Conservation (phyloP, 2,113 vertebrate species). For the Vulpes ferrilata region DNA sequence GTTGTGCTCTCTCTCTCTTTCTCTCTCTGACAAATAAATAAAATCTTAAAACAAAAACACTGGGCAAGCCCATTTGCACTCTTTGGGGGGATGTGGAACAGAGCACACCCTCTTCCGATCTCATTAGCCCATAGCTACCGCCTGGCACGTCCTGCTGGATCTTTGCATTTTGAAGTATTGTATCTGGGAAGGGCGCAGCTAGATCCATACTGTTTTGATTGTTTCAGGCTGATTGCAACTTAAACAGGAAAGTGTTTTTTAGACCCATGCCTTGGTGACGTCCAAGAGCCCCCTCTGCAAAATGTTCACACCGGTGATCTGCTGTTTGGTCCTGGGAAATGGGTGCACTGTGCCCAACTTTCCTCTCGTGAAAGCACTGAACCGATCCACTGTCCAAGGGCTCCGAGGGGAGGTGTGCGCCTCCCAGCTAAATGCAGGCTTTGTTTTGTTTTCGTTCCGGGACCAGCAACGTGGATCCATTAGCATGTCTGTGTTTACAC, state of each 20-base stretch:
- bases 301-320: too few species aligned
- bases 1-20: too few species aligned
- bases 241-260: background rate
- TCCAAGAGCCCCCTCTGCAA: rapidly evolving
- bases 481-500: background rate
- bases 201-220: background rate
- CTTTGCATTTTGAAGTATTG: rapidly evolving
- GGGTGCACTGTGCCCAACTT: background rate
- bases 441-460: background rate
- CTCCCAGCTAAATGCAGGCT: background rate
- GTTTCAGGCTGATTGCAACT: background rate
- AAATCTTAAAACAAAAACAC: too few species aligned
- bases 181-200: background rate
- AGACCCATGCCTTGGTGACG: background rate
- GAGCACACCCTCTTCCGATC: background rate
- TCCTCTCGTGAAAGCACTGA: too few species aligned
- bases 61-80: background rate
- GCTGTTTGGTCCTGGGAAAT: background rate
- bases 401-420: background rate
- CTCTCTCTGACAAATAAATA: too few species aligned
- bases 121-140: rapidly evolving
- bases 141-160: too few species aligned
- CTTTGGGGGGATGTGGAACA: rapidly evolving
- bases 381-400: too few species aligned
- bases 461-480: background rate